Evolutionary conservation across 2,888 invertebrate genomes (phyloP).

Genomic region (Pasiphila rectangulata): DNA sequence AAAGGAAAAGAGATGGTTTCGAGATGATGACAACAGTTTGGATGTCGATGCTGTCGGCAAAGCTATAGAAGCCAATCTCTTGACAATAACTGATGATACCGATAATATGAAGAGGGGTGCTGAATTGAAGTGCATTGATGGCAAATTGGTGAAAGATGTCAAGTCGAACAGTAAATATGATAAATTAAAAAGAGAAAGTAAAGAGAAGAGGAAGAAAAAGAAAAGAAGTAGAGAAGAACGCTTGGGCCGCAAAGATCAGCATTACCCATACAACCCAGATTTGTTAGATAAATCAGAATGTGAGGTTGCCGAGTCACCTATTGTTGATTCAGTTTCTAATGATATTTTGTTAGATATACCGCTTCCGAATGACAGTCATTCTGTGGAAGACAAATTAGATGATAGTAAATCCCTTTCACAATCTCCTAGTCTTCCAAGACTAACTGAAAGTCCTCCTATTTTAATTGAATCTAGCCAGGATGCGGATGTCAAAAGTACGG

Average conservation of each 20-base stretch:
- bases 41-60: slow-evolving; percentile 91
- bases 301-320: slow-evolving; percentile 40
- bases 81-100: slow-evolving; percentile 78
- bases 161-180: slow-evolving; percentile 42
- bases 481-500: slow-evolving; percentile 38
- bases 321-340: slow-evolving; percentile 51
- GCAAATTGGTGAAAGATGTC: slow-evolving; percentile 35
- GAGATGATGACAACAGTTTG: slow-evolving; percentile 88
- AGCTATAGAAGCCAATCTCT: slow-evolving; percentile 89
- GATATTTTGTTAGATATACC: slow-evolving; percentile 64
- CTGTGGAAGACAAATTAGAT: slow-evolving; percentile 53
- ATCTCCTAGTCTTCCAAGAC: slow-evolving; percentile 83
- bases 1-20: slow-evolving; percentile 81
- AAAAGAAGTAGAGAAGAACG: slow-evolving; percentile 91
- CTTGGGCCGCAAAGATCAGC: slow-evolving; percentile 84
- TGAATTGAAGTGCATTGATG: slow-evolving; percentile 83
- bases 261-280: slow-evolving; percentile 82
- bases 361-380: slow-evolving; percentile 57
- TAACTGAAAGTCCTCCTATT: slow-evolving; percentile 83
- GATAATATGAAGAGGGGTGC: slow-evolving; percentile 39
- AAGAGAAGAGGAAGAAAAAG: slow-evolving; percentile 91
- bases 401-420: slow-evolving; percentile 63
- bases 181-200: slow-evolving; percentile 80
- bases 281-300: slow-evolving; percentile 57
- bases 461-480: slow-evolving; percentile 44